Base-by-base conservation (phyloP, 2,888 invertebrate species). In the Busseola fusca region DNA sequence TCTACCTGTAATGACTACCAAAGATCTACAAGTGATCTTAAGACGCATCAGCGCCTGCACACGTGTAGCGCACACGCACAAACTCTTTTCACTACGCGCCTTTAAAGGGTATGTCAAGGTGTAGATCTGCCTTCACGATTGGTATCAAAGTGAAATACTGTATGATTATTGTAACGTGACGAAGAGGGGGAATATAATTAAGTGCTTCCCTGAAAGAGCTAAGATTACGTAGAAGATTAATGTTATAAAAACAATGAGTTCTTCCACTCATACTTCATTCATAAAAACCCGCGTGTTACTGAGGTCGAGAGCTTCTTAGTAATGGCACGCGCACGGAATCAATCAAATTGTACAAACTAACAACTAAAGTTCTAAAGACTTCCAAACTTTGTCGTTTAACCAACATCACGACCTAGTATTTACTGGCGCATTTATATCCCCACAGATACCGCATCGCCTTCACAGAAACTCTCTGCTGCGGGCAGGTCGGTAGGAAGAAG, bases 391-490 rank as follows among this genome's bases (percentile, higher is more conserved):
- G 12, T 14, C 0, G 6, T 18, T 54, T n/a, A 40, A 10, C 27
- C 12, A 30, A 18, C 7, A 1, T 50, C 1, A 42, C 56, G n/a
- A 7, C 3, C 25, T 34, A n/a, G 34, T 57, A 9, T n/a, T 34
- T 34, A 14, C 3, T 30, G n/a, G 25, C 16, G 10, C 14, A 57
- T 21, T 48, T 12, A 21, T 63, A 0, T 25, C 40, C 40, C 72
- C 92, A 89, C 87, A 97, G 97, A 86, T 98, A 98, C 93, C 96
- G 98, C 27, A 96, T 96, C 27, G 98, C 98, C 0, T 98, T 98
- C 90, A 96, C 96, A 76, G 97, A 97, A 88, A 97, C 97, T 0
- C 95, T 98, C 68, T 97, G 97, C 90, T 97, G 97, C 82, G 95
- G 96, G 16, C 93, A 94, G 57, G 92, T 92, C 1, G 88, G 89